Evolutionary conservation across 35 echinoderm and acorn worm species (phyloP).

Genomic region (Chiridota heheva): DNA sequence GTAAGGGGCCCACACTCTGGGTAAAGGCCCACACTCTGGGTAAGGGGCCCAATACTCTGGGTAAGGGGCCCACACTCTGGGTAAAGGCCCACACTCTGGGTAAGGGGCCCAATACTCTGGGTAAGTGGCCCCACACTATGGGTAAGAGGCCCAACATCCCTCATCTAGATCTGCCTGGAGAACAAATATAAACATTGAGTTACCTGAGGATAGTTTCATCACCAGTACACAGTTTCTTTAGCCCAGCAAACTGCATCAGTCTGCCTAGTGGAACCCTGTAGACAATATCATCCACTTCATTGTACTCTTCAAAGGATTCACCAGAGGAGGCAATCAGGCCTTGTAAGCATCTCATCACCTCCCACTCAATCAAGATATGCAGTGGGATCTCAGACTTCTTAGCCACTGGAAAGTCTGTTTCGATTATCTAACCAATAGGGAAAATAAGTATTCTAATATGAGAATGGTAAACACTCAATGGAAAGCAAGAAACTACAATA

Average conservation of each 20-base stretch:
- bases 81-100: too few relatives aligned
- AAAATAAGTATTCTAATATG: background rate
- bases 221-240: constrained; percentile 37
- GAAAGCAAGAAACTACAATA: background rate
- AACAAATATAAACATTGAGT: background rate
- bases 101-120: too few relatives aligned
- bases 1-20: too few relatives aligned
- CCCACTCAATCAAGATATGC: constrained; percentile 26
- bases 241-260: constrained; percentile 4
- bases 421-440: background rate
- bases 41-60: too few relatives aligned
- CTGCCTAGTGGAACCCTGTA: constrained; percentile 17
- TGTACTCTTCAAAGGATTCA: background rate
- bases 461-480: background rate
- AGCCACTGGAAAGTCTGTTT: background rate
- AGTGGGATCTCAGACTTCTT: background rate
- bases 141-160: too few relatives aligned
- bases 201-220: constrained; percentile 28
- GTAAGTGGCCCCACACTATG: too few relatives aligned
- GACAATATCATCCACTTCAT: constrained; percentile 6
- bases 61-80: too few relatives aligned
- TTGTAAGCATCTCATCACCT: background rate
- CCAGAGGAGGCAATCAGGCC: background rate
- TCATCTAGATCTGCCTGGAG: too few relatives aligned
- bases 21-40: too few relatives aligned